Evolutionary conservation across 2,888 invertebrate genomes (phyloP).

Genomic region (Andrena fulva): DNA sequence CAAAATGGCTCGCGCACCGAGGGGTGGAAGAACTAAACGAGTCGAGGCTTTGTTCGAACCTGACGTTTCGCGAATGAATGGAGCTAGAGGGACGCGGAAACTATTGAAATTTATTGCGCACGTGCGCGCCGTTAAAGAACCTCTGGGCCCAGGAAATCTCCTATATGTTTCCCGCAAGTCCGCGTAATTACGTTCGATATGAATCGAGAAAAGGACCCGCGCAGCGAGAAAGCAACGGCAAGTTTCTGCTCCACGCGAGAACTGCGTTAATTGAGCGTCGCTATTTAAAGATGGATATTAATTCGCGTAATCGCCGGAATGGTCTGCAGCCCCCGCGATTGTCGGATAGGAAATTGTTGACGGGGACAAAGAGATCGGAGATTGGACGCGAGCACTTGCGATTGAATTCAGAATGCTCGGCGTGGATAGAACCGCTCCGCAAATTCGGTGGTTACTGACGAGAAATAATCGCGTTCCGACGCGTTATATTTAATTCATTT

Average conservation of each 20-base stretch:
- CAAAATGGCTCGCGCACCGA: no score
- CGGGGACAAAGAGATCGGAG: neutral
- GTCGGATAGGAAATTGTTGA: neutral
- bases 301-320: conserved; percentile 26
- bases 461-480: neutral
- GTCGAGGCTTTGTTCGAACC: neutral
- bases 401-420: neutral
- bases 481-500: neutral
- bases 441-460: neutral
- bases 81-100: neutral
- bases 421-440: neutral
- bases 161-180: neutral
- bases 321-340: conserved; percentile 18
- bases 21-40: neutral
- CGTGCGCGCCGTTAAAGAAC: neutral
- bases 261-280: conserved; percentile 17
- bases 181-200: neutral
- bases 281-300: neutral
- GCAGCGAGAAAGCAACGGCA: no score
- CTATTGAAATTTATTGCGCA: conserved; percentile 3
- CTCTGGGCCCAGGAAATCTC: neutral
- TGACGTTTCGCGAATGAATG: neutral
- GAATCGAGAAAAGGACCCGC: no score
- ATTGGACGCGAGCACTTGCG: neutral
- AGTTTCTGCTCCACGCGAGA: neutral